These are phyloP conservation scores for Kryphioiulus occultus DNA, from an alignment of 2,888 invertebrate genomes.

Conservation along the genomic window DNA sequence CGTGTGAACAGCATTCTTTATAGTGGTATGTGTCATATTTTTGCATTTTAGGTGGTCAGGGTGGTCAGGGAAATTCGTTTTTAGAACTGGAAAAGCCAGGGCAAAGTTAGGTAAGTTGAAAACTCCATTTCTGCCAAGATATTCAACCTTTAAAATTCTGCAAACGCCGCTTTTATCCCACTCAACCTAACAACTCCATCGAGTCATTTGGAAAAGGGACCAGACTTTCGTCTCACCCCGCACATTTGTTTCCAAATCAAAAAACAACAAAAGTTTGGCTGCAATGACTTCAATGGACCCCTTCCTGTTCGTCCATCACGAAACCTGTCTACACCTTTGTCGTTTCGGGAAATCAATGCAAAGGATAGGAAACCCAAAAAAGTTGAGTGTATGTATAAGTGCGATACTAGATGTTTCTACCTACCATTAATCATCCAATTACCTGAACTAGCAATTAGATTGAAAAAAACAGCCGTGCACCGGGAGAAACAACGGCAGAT, in stretches of 20 bases:
- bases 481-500: slow-evolving; percentile 1
- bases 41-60: too few species aligned
- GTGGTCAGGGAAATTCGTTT: too few species aligned
- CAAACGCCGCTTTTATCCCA: too few species aligned
- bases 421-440: slow-evolving; percentile 40
- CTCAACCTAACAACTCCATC: too few species aligned
- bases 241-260: neutral
- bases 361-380: neutral
- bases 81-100: too few species aligned
- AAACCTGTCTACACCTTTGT: neutral
- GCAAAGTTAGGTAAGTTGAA: too few species aligned
- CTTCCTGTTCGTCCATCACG: neutral
- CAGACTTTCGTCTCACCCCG: too few species aligned
- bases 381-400: neutral
- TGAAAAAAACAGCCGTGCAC: slow-evolving; percentile 26
- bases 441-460: slow-evolving; percentile 40
- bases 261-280: neutral
- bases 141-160: too few species aligned
- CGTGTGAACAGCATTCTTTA: too few species aligned
- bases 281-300: neutral
- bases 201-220: too few species aligned
- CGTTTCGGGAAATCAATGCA: neutral
- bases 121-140: too few species aligned
- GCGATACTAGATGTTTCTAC: neutral
- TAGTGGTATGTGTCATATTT: too few species aligned